phyloP scores from a whole-genome alignment of 2,888 invertebrate species.

The Choreutis nemorana region DNA sequence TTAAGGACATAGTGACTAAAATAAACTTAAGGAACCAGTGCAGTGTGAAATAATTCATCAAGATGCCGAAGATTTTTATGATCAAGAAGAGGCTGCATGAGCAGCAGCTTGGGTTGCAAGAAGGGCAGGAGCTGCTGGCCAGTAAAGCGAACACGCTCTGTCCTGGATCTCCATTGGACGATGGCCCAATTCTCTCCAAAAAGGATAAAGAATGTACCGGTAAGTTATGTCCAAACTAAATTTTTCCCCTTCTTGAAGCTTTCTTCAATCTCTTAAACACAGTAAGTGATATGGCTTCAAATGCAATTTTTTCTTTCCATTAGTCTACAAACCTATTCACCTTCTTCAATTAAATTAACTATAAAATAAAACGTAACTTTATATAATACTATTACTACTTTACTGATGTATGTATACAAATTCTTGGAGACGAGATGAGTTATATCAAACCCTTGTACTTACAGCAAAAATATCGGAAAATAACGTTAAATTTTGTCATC shows the following conservation, averaged over 20 bases:
- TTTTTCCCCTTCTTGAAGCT: conserved; percentile 13
- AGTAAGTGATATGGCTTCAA: too few species aligned
- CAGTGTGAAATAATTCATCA: conserved; percentile 41
- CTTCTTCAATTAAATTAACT: too few species aligned
- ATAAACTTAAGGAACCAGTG: conserved; percentile 52
- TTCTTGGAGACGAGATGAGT: too few species aligned
- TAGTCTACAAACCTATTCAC: too few species aligned
- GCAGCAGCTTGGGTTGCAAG: conserved; percentile 86
- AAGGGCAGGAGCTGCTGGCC: conserved; percentile 79
- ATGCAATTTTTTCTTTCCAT: too few species aligned
- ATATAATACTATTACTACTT: too few species aligned
- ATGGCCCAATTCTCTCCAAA: conserved; percentile 70
- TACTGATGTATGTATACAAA: too few species aligned
- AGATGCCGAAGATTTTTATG: conserved; percentile 93
- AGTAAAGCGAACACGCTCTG: conserved; percentile 70
- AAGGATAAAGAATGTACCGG: conserved; percentile 50
- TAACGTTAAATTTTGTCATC: conserved; percentile 18
- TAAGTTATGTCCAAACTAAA: conserved; percentile 23
- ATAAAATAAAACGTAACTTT: too few species aligned
- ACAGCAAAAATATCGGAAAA: too few species aligned
- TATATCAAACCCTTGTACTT: too few species aligned
- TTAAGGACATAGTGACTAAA: conserved; percentile 49
- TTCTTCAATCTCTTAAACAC: conserved; percentile 19
- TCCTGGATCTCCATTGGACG: conserved; percentile 64
- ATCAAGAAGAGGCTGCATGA: conserved; percentile 91